A percentile compares a stretch with the other conserved stretches of the same genome.
phyloP scores from a whole-genome alignment of 2,113 vertebrate genomes.

The Bucco capensis region DNA sequence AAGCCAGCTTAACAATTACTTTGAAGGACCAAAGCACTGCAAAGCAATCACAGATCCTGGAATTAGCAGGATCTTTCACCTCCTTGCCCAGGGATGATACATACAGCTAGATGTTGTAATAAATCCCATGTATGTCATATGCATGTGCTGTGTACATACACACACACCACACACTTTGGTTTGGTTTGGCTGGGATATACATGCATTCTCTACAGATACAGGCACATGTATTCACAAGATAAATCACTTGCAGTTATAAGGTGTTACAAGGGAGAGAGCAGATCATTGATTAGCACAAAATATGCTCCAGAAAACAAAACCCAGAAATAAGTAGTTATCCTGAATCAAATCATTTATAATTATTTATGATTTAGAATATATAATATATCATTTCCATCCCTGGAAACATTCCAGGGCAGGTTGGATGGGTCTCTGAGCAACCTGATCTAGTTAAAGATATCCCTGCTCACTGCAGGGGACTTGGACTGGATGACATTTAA shows the following conservation, averaged over 20 bases:
- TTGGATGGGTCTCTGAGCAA: no score
- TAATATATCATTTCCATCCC: neutral
- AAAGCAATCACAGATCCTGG: neutral
- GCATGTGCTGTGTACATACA: neutral
- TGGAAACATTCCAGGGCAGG: no score
- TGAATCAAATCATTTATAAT: neutral
- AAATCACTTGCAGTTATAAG: neutral
- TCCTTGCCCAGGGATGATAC: neutral
- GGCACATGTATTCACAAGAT: neutral
- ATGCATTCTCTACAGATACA: neutral
- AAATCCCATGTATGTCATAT: neutral
- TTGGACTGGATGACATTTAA: no score
- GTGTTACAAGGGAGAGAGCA: neutral
- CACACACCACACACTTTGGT: neutral
- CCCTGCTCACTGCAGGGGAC: no score
- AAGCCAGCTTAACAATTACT: neutral
- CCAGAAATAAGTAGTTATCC: neutral
- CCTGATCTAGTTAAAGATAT: no score
- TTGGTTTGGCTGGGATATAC: neutral
- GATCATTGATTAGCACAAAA: neutral
- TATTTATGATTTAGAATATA: neutral
- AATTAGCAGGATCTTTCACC: neutral
- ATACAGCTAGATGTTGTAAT: neutral
- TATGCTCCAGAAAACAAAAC: neutral
- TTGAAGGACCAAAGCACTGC: neutral